phyloP scores from a whole-genome alignment of 2,113 vertebrate genomes.

The Osmerus eperlanus region DNA sequence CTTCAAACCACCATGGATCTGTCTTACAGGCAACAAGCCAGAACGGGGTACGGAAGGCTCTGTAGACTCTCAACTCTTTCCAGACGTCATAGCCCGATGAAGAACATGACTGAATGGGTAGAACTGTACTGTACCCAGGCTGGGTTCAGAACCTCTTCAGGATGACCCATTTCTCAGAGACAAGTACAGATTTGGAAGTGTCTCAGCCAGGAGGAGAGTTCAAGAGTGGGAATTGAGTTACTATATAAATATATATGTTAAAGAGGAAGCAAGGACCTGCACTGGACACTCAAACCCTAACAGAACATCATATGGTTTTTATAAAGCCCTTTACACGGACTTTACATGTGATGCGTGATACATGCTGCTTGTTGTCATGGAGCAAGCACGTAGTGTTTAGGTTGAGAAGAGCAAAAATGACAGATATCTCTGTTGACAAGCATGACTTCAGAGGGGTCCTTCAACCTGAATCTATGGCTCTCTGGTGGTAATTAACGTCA shows the following conservation, averaged over 20 bases:
- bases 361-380: slow-evolving; percentile 26
- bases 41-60: slow-evolving; percentile 37
- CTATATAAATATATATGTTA: slow-evolving; percentile 35
- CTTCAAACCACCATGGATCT: slow-evolving; percentile 41
- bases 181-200: slow-evolving; percentile 2
- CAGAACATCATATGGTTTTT: slow-evolving; percentile 39
- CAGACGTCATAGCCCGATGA: slow-evolving; percentile 49
- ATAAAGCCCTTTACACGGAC: slow-evolving; percentile 33
- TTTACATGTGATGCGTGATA: slow-evolving; percentile 13
- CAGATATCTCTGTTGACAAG: slow-evolving; percentile 25
- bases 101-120: too few relatives aligned
- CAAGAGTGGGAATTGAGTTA: slow-evolving; percentile 35
- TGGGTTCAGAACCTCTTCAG: too few relatives aligned
- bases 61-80: slow-evolving; percentile 55
- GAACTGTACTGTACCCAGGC: too few relatives aligned
- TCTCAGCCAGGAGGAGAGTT: slow-evolving; percentile 12
- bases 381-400: slow-evolving; percentile 37
- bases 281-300: slow-evolving; percentile 15
- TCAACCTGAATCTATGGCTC: slow-evolving; percentile 32
- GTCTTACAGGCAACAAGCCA: slow-evolving; percentile 36
- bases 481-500: slow-evolving; percentile 32
- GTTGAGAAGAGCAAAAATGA: slow-evolving; percentile 28
- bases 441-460: slow-evolving; percentile 18
- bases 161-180: too few relatives aligned
- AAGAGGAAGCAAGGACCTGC: slow-evolving; percentile 4